Percentiles rank a stretch among this genome's conserved stretches.
phyloP scores from a whole-genome alignment of 1,140 invertebrate species.

The Zophobas atratus region DNA sequence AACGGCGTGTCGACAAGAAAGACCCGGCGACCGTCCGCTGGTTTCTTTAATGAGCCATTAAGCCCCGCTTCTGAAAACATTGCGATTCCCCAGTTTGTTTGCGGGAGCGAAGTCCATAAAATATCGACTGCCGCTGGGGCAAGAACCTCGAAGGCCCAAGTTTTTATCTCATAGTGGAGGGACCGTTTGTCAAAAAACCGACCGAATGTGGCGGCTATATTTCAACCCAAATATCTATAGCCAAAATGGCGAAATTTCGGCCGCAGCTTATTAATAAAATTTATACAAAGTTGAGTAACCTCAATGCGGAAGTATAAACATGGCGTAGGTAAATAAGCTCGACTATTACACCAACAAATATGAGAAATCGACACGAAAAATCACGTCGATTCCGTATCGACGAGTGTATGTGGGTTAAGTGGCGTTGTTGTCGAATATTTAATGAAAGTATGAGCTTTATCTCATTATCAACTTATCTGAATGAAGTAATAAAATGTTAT shows the following conservation, averaged over 20 bases:
- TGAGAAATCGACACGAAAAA: neutral
- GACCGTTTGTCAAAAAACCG: constrained; percentile 20
- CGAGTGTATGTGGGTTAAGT: neutral
- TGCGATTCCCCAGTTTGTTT: constrained; percentile 16
- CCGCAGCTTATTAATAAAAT: neutral
- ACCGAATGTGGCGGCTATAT: neutral
- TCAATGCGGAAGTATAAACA: neutral
- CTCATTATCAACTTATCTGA: constrained; percentile 13
- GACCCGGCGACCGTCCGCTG: neutral
- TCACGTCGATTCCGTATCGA: neutral
- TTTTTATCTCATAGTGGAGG: constrained; percentile 28
- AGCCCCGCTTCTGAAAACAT: constrained; percentile 2
- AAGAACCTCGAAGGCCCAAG: constrained; percentile 21
- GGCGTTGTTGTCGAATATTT: constrained; percentile 1
- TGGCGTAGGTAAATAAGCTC: neutral
- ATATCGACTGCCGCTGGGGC: constrained; percentile 14
- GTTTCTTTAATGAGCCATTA: constrained; percentile 29
- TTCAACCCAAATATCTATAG: no score
- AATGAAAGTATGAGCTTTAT: constrained; percentile 3
- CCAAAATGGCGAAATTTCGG: neutral
- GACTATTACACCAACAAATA: neutral
- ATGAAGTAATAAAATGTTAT: constrained; percentile 11
- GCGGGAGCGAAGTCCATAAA: constrained; percentile 8
- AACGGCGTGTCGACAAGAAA: neutral
- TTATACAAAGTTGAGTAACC: neutral